A percentile compares a stretch with the other conserved stretches of the same genome.
Conservation (phyloP, 2,888 invertebrate genomes). For the Cotesia congregata region DNA sequence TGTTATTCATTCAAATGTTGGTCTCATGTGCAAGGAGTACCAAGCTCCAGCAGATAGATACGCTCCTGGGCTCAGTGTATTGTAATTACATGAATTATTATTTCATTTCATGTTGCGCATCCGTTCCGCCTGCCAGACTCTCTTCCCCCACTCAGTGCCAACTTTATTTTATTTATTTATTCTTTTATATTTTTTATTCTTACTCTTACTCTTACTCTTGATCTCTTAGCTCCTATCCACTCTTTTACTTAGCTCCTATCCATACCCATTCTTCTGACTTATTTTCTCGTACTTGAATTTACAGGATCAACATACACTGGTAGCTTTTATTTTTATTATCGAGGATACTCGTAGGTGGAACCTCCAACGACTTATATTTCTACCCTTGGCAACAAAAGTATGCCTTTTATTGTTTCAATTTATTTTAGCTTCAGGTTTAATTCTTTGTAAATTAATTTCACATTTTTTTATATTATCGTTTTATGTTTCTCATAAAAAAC, state of each 20-base stretch:
- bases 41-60: slow-evolving; percentile 48
- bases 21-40: background rate
- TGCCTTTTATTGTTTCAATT: slow-evolving; percentile 21
- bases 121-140: slow-evolving; percentile 59
- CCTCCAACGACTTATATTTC: slow-evolving; percentile 33
- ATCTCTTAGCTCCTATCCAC: background rate
- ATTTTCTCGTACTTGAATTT: slow-evolving; percentile 20
- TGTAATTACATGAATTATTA: slow-evolving; percentile 67
- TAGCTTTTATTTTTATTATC: slow-evolving; percentile 30
- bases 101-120: slow-evolving; percentile 63
- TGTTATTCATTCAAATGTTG: slow-evolving; percentile 10
- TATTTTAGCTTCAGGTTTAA: background rate
- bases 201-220: background rate
- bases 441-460: background rate
- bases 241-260: slow-evolving; percentile 17
- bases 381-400: slow-evolving; percentile 42
- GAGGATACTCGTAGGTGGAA: slow-evolving; percentile 43
- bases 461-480: background rate
- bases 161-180: slow-evolving; percentile 26
- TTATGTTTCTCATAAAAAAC: background rate
- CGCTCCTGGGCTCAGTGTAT: slow-evolving; percentile 57
- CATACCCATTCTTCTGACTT: slow-evolving; percentile 6
- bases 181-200: slow-evolving; percentile 18
- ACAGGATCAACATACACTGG: slow-evolving; percentile 25
- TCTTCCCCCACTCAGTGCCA: slow-evolving; percentile 30